These are phyloP conservation scores for Luscinia luscinia DNA, from an alignment of 2,797 vertebrate genomes.

Conservation along the genomic window DNA sequence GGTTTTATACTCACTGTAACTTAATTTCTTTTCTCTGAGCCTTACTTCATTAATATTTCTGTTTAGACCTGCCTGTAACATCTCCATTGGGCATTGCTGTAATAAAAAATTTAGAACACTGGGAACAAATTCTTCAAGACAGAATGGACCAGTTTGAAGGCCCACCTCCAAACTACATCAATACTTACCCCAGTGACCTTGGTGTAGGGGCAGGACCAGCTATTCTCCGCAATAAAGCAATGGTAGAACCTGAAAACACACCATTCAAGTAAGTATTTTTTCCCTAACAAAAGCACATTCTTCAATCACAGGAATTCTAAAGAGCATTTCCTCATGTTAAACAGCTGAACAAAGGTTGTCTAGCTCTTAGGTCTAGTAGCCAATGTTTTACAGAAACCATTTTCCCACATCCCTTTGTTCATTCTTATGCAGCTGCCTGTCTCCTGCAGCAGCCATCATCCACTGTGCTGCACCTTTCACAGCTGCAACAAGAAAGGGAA, in stretches of 20 bases:
- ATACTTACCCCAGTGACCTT: conserved; percentile 88
- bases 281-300: neutral
- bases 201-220: conserved; percentile 89
- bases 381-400: neutral
- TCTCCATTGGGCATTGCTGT: conserved; percentile 92
- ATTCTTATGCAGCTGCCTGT: neutral
- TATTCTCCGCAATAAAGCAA: conserved; percentile 93
- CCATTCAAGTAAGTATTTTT: conserved; percentile 89
- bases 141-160: conserved; percentile 94
- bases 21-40: neutral
- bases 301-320: neutral
- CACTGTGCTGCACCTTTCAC: neutral
- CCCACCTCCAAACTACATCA: conserved; percentile 96
- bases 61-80: conserved; percentile 91
- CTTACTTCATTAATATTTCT: conserved; percentile 9
- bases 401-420: neutral
- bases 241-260: conserved; percentile 98
- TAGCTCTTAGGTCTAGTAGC: neutral
- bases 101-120: conserved; percentile 94
- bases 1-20: neutral
- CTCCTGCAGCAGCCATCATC: neutral
- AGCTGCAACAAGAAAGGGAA: neutral
- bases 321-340: neutral
- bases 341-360: neutral
- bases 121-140: conserved; percentile 94